Evolutionary conservation across 2,113 vertebrate species (phyloP), one percentile per base, ranked within the genome.

Genomic region (Dissostichus mawsoni): DNA sequence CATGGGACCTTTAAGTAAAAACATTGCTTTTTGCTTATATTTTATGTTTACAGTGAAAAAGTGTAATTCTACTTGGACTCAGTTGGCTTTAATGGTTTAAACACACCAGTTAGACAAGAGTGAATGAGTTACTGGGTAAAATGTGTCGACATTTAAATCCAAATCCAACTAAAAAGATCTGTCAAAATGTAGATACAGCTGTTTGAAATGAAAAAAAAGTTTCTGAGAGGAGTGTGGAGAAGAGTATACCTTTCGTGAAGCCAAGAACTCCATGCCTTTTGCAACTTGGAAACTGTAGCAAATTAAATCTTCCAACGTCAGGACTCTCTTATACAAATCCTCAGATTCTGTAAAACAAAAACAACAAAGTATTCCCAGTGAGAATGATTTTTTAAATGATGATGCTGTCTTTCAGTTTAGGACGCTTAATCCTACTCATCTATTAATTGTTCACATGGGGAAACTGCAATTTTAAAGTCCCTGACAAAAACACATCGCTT

Each of bases 251-350:
- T 98, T 99, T 91, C 97, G 95, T 68, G 97, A 98, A 58, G 97
- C 96, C 51, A 99, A 94, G 84, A 99, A 98, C 87, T 98, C 97
- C 97, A 98, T 99, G 90, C 97, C 97, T 92, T 98, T 98, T 69
- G 97, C 96, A 63, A 98, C 97, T 94, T 99, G 97, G 92, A 98
- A 99, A 90, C 97, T 97, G 87, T 98, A 99, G 94, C 96, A 98
- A 75, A 99, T 98, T 85, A 98, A 92, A 84, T 98, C 97, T 83
- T 98, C 97, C 94, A 98, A 76, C 5, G 96, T 97, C 90, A 99
- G 89, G 61, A 96, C 92, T 79, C 94, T 89, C 92, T 99, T 99
- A 80, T 97, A 97, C 80, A 98, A 93, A 87, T 98, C 97, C 83
- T 98, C 97, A 47, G 95, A 88, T 75, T 98, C 97, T 98, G 95